phyloP scores from a whole-genome alignment of 2,888 invertebrate species.

The Campaea margaritaria region DNA sequence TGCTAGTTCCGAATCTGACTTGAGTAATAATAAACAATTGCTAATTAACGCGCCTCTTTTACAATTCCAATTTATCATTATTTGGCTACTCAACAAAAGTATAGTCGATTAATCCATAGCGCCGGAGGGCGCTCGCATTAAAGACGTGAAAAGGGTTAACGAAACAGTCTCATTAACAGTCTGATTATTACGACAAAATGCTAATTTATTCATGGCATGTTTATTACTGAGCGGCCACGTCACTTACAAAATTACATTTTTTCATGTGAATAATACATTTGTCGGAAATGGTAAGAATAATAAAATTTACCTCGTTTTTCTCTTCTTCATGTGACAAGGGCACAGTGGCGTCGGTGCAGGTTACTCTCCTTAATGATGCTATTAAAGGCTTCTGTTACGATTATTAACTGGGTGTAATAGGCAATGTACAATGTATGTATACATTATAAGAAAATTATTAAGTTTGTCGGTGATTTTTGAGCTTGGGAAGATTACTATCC shows the following conservation, averaged over 20 bases:
- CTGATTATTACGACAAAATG: not conserved
- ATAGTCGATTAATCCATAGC: too few species aligned
- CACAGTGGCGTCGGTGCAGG: not conserved
- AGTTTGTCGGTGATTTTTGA: too few species aligned
- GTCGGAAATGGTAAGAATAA: constrained; percentile 11
- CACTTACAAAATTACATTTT: constrained; percentile 39
- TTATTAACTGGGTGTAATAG: too few species aligned
- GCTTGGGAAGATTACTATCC: too few species aligned
- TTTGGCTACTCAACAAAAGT: too few species aligned
- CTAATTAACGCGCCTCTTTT: too few species aligned
- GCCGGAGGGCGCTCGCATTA: too few species aligned
- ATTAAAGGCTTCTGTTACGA: not conserved
- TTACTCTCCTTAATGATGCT: constrained; percentile 4
- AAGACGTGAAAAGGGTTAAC: not conserved
- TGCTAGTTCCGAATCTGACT: too few species aligned
- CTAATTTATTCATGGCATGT: constrained; percentile 34
- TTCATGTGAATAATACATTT: constrained; percentile 39
- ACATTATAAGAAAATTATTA: too few species aligned
- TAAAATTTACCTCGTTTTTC: constrained; percentile 7
- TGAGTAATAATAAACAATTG: too few species aligned
- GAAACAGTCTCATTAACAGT: not conserved
- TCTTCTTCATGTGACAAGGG: constrained; percentile 13
- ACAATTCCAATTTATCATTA: too few species aligned
- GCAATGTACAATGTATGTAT: too few species aligned
- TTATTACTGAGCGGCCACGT: constrained; percentile 18